Conservation (phyloP, 2,113 vertebrate genomes). For the Noturus placidus region DNA sequence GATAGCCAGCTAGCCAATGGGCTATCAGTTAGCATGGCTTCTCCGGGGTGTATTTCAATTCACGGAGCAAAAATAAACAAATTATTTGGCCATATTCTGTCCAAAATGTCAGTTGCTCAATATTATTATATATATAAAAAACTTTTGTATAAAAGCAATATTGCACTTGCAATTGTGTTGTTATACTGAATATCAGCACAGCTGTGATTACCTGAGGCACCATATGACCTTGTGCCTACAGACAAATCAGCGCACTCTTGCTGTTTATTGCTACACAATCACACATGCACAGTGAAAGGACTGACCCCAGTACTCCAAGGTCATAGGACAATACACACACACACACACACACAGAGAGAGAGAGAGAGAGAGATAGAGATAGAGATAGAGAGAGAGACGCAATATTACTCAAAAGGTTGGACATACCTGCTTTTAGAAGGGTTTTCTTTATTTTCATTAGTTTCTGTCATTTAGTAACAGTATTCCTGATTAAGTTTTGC, state of each 20-base stretch:
- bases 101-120: background rate
- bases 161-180: background rate
- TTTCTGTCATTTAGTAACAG: background rate
- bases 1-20: background rate
- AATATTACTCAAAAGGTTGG: too few species aligned
- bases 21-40: background rate
- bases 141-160: background rate
- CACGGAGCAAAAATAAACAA: background rate
- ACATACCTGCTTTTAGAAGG: too few species aligned
- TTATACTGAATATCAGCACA: background rate
- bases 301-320: too few species aligned
- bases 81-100: background rate
- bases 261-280: background rate
- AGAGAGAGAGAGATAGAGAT: too few species aligned
- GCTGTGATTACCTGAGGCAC: background rate
- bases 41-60: background rate
- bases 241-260: background rate
- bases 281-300: background rate
- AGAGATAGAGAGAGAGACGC: too few species aligned
- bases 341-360: too few species aligned
- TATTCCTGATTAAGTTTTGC: background rate
- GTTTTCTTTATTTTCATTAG: too few species aligned
- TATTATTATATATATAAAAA: background rate
- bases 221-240: background rate
- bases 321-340: too few species aligned